These are phyloP conservation scores for Ditula angustiorana DNA, from an alignment of 2,888 invertebrate genomes.

Conservation along the genomic window DNA sequence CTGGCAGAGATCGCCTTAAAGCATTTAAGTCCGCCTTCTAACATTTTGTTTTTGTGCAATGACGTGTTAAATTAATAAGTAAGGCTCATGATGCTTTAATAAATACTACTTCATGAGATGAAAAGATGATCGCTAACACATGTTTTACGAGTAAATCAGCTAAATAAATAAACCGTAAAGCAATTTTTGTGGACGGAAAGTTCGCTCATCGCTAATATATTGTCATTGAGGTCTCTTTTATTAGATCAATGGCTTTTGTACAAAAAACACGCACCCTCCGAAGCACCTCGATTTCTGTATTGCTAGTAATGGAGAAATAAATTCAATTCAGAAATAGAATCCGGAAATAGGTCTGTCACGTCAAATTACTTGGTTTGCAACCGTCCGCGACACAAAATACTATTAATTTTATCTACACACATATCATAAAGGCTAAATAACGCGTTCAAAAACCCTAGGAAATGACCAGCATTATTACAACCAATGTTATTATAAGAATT, in stretches of 20 bases:
- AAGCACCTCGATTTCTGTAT: neutral
- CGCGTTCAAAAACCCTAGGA: too few relatives aligned
- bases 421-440: too few relatives aligned
- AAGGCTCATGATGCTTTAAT: too few relatives aligned
- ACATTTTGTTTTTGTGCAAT: too few relatives aligned
- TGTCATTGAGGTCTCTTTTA: neutral
- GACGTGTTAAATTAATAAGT: too few relatives aligned
- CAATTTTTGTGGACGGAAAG: neutral
- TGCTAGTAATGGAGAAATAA: slow-evolving; percentile 9
- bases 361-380: slow-evolving; percentile 16
- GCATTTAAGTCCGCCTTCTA: too few relatives aligned
- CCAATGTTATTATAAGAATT: too few relatives aligned
- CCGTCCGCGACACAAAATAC: slow-evolving; percentile 3
- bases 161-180: neutral
- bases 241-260: neutral
- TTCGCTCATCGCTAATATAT: neutral
- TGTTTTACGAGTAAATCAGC: too few relatives aligned
- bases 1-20: too few relatives aligned
- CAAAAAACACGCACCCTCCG: neutral
- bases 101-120: too few relatives aligned
- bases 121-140: too few relatives aligned
- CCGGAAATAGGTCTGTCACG: slow-evolving; percentile 25
- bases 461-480: too few relatives aligned
- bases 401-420: slow-evolving; percentile 8
- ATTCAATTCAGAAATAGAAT: slow-evolving; percentile 17